These are phyloP conservation scores for Coptodon rendalli DNA, from an alignment of 2,113 vertebrate genomes.

Conservation along the genomic window DNA sequence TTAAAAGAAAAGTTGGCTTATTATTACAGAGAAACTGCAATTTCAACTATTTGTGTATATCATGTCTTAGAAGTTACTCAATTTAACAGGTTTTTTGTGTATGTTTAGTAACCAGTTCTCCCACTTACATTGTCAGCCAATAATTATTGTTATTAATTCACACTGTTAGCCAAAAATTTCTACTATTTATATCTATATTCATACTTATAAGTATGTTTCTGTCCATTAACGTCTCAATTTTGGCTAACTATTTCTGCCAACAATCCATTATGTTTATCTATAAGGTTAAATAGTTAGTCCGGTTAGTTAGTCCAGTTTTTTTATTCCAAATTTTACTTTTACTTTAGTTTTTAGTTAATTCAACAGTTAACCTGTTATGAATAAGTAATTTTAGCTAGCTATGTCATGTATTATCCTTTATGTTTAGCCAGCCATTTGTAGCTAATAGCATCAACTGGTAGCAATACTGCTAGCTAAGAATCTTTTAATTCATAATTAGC, in stretches of 20 bases:
- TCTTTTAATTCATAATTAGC: neutral
- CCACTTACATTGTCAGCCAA: neutral
- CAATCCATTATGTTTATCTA: neutral
- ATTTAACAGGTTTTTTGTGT: neutral
- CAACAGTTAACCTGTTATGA: neutral
- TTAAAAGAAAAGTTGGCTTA: neutral
- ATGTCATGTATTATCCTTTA: neutral
- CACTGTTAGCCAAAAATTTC: neutral
- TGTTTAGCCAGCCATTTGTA: neutral
- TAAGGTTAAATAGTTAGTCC: neutral
- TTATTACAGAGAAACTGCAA: neutral
- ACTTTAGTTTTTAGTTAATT: neutral
- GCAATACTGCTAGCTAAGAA: neutral
- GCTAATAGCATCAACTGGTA: neutral
- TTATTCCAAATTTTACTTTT: neutral
- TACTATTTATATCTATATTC: neutral
- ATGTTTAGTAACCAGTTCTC: neutral
- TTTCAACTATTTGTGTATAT: neutral
- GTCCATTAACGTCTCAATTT: neutral
- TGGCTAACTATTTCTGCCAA: neutral
- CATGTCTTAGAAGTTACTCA: neutral
- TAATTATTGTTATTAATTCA: neutral
- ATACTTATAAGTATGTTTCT: neutral
- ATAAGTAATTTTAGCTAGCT: neutral
- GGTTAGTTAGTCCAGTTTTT: neutral